A percentile compares a stretch with the other conserved stretches of the same genome.
phyloP scores from a whole-genome alignment of 2,113 vertebrate genomes.

The Sterna hirundo region DNA sequence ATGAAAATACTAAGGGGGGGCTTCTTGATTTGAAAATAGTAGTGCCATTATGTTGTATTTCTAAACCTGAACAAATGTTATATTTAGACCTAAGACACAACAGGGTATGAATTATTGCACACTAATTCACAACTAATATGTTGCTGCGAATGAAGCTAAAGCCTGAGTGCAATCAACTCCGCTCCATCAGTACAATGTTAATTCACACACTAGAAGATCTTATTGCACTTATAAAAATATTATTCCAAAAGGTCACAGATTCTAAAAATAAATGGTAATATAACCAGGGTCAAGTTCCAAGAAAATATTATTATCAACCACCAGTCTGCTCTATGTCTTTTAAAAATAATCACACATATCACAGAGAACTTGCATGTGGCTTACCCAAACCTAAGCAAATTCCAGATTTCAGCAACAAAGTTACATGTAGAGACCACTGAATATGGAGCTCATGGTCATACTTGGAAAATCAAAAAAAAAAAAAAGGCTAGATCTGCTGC shows the following conservation, averaged over 20 bases:
- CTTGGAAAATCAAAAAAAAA: neutral
- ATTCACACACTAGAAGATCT: slow-evolving; percentile 66
- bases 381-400: neutral
- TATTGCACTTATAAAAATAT: slow-evolving; percentile 72
- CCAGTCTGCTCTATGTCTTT: neutral
- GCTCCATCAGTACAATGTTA: slow-evolving; percentile 71
- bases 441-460: neutral
- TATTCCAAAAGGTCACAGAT: slow-evolving; percentile 64
- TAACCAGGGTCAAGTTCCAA: slow-evolving; percentile 50
- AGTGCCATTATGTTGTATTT: slow-evolving; percentile 67
- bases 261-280: slow-evolving; percentile 68
- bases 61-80: slow-evolving; percentile 75
- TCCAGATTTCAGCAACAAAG: neutral
- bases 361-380: neutral
- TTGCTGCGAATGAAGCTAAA: slow-evolving; percentile 71
- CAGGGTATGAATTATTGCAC: slow-evolving; percentile 76
- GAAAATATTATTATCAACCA: neutral
- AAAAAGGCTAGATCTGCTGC: neutral
- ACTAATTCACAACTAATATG: slow-evolving; percentile 75
- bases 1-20: slow-evolving; percentile 59
- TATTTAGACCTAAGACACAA: slow-evolving; percentile 75
- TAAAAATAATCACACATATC: neutral
- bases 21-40: slow-evolving; percentile 74
- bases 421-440: neutral
- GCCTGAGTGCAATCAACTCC: slow-evolving; percentile 70